Evolutionary conservation across 2,888 invertebrate species (phyloP).

Genomic region (Diadromus collaris): DNA sequence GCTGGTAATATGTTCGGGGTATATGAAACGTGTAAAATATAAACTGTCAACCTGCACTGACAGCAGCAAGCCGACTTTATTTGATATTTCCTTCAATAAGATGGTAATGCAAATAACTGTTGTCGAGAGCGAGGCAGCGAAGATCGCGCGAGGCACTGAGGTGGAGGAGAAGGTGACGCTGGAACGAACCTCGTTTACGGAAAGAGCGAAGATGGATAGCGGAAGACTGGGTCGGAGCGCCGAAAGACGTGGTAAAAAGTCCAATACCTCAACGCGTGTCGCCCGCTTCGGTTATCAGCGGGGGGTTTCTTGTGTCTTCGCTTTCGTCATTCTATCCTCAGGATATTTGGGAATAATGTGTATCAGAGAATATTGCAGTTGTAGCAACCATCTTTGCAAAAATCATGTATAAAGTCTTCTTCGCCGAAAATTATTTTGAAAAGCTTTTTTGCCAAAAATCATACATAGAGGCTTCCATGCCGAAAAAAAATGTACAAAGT

Average conservation of each 20-base stretch:
- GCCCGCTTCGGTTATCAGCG: neutral
- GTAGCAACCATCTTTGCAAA: no score
- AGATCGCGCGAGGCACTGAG: slow-evolving; percentile 39
- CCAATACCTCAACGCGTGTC: slow-evolving; percentile 55
- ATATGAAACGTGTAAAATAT: slow-evolving; percentile 34
- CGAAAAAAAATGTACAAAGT: no score
- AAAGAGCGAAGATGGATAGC: slow-evolving; percentile 56
- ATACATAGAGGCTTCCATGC: no score
- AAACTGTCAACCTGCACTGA: slow-evolving; percentile 18
- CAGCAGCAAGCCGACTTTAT: slow-evolving; percentile 71
- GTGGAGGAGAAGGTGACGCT: slow-evolving; percentile 65
- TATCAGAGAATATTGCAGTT: slow-evolving; percentile 31
- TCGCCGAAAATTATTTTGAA: no score
- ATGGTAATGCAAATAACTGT: slow-evolving; percentile 78
- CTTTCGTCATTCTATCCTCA: slow-evolving; percentile 60
- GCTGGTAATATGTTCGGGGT: slow-evolving; percentile 24
- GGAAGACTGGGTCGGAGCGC: slow-evolving; percentile 68
- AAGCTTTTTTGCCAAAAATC: no score
- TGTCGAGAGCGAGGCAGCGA: slow-evolving; percentile 65
- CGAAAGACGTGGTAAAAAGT: slow-evolving; percentile 75
- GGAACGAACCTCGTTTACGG: slow-evolving; percentile 22
- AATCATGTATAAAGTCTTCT: no score
- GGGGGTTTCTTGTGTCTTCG: slow-evolving; percentile 5
- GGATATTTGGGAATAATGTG: slow-evolving; percentile 72
- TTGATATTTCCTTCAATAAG: slow-evolving; percentile 77